A percentile compares a stretch with the other conserved stretches of the same genome.
phyloP scores from a whole-genome alignment of 2,113 vertebrate genomes.

The Ornithorhynchus anatinus region DNA sequence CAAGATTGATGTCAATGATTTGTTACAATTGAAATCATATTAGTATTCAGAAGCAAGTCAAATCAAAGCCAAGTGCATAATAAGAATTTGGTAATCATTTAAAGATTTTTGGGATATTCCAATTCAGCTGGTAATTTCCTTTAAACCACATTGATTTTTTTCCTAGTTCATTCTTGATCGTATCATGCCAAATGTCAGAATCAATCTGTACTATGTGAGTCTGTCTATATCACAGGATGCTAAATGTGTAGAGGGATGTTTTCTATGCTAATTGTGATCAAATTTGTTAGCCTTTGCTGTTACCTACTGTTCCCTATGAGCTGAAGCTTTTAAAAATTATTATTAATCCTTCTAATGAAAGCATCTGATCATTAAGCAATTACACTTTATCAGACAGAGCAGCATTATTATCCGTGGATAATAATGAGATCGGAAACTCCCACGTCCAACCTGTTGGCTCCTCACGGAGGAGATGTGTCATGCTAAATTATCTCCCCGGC shows the following conservation, averaged over 20 bases:
- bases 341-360: conserved; percentile 6
- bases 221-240: conserved; percentile 7
- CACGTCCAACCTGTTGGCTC: conserved; percentile 57
- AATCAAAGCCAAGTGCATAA: conserved; percentile 11
- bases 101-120: conserved; percentile 49
- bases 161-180: conserved; percentile 20
- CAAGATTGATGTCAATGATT: background rate
- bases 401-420: background rate
- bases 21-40: conserved; percentile 30
- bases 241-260: conserved; percentile 25
- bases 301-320: conserved; percentile 33
- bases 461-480: conserved; percentile 24
- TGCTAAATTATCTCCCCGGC: conserved; percentile 50
- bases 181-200: conserved; percentile 42
- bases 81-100: background rate
- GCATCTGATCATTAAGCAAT: conserved; percentile 12
- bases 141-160: conserved; percentile 56
- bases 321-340: conserved; percentile 3
- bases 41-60: conserved; percentile 1
- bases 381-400: conserved; percentile 33
- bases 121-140: conserved; percentile 52
- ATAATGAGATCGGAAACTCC: conserved; percentile 45
- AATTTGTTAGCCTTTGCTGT: background rate
- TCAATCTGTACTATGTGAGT: conserved; percentile 50
- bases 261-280: conserved; percentile 25